Evolutionary conservation across 2,888 invertebrate genomes (phyloP), one percentile per base, ranked within the genome.

Genomic region (Xestia rhomboidea): DNA sequence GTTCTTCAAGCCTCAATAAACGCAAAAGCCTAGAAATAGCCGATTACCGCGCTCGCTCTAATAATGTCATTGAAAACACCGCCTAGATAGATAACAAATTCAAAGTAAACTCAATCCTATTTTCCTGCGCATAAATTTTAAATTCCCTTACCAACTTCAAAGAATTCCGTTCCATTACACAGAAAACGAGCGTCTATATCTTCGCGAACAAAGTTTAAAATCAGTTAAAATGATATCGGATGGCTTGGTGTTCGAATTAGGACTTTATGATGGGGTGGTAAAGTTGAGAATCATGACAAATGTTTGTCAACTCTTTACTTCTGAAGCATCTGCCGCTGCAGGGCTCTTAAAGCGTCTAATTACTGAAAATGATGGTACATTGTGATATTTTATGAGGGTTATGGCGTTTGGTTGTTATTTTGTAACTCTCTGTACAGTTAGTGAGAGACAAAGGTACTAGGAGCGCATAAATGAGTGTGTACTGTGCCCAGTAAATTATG

Each of bases 291-390:
- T 85, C 8, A 49, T 57, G 68, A 21, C 38, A 44, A n/a, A 41
- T 8, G 30, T 71, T 34, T 63, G 63, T 70, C 21, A 82, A 74
- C 69, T 68, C 76, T 78, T 87, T 83, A 82, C 51, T 68, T 77
- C 77, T 44, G 79, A 24, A 86, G 79, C 91, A 91, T 90, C 90
- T 92, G 91, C 78, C 85, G 79, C 85, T 84, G 81, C 82, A 80
- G 79, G 79, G 79, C 83, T 84, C 77, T 84, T 82, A 78, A 86
- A 88, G 88, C 87, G 86, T 90, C 89, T 93, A 92, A 93, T 92
- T 92, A 92, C 86, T 86, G 87, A 87, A 91, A 92, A 90, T 88
- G 84, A 90, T 88, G 86, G 87, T 88, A 84, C 86, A 87, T 88
- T 88, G 81, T 86, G 86, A 87, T 89, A 88, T 89, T 87, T 87